Base-by-base conservation (phyloP, 1,140 invertebrate species). In the Drosophila seguyi region DNA sequence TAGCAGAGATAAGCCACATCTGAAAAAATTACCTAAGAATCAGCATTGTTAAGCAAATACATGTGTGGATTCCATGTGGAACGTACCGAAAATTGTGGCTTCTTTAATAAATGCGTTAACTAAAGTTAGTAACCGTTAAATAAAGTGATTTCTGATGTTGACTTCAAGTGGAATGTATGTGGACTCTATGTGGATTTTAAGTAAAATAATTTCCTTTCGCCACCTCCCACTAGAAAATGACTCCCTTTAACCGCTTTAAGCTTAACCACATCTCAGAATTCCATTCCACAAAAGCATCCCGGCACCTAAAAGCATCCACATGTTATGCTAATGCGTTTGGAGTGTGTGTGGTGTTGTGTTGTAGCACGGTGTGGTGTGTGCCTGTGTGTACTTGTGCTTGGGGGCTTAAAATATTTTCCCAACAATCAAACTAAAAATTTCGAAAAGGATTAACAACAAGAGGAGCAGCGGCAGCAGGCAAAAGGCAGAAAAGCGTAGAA, bases 341-440 rank as follows among this genome's bases (percentile, higher is more conserved):
- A n/a, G 61, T 42, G 62, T 36, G 44, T 63, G 62, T 55, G 25
- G n/a, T n/a, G n/a, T n/a, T 63, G 58, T 65, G 10, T 31, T n/a
- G n/a, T n/a, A n/a, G 29, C 0, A 10, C 11, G 55, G 45, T n/a
- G 36, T 38, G 34, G 25, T 22, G 36, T 63, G 39, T 44, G 61
- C 52, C 13, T 38, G 34, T 18, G 25, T 72, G 29, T 59, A 36
- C 31, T 41, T 50, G 38, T 83, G 80, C 75, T 60, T 25, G 62
- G 62, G 56, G 65, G 82, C 78, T 81, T 86, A 61, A 85, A 78
- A 84, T 81, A 85, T 84, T 86, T 84, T 86, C 73, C 66, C 82
- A 87, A 85, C 82, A 85, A 87, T 85, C 83, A 87, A 85, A 85
- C 82, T 87, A 72, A 86, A 87, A 86, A 86, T 82, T 79, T 79